Evolutionary conservation across 2,113 vertebrate genomes (phyloP), one percentile per base, ranked within the genome.

Genomic region (Cynopterus brachyotis): DNA sequence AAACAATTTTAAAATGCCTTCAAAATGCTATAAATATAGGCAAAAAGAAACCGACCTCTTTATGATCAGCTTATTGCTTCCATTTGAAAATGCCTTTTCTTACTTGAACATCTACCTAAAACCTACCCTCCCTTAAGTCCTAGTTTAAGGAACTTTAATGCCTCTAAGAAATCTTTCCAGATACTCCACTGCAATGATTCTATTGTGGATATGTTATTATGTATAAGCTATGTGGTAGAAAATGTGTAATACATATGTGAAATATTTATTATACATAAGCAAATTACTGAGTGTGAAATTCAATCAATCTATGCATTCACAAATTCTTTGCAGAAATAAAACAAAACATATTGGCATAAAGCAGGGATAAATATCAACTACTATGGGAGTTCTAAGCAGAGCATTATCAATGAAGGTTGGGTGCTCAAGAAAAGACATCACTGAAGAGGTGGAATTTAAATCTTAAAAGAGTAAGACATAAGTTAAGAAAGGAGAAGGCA

Each of bases 41-140:
- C 24, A 57, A 89, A 91, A 83, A 89, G 32, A 89, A 85, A 40
- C 3, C 19, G 76, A 79, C 28, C 28, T 75, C 19, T 90, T 87
- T 73, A 62, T 82, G 37, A 85, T 76, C 22, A 96, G n/a, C 91
- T 79, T 78, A 84, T 91, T 75, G 45, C 57, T 87, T 93, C 91
- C 28, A 73, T 81, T 93, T 93, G 42, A 97, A 93, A 95, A 91
- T 93, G n/a, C 26, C 53, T 72, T 92, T 66, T n/a, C 9, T 93
- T 80, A 75, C 32, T 89, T 86, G 42, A 83, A 75, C 24, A 79
- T 78, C n/a, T 89, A 67, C 69, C 35, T 6, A 70, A 95, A 91
- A 93, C 3, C 20, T 91, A 80, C 3, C 3, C 30, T 73, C 6
- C 59, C 7, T 55, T 55, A 64, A 78, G 22, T 82, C n/a, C 40